Conservation (phyloP, 2,797 vertebrate genomes). For the Iguana delicatissima region DNA sequence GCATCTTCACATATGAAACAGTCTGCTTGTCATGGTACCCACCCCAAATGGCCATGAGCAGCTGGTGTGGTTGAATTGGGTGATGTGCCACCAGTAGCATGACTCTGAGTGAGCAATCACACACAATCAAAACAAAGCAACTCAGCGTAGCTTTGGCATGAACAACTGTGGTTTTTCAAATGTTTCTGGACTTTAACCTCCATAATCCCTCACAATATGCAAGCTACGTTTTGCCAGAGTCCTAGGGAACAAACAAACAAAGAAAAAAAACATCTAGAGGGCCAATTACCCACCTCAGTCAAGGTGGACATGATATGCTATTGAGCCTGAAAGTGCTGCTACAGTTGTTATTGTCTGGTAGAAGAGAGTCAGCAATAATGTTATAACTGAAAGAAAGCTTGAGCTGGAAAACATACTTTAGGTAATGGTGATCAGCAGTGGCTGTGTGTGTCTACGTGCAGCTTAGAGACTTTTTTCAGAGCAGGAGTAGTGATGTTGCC, state of each 20-base stretch:
- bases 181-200: too few relatives aligned
- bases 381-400: not conserved
- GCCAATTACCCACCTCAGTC: not conserved
- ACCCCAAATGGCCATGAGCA: not conserved
- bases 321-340: not conserved
- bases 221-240: too few relatives aligned
- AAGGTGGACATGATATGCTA: not conserved
- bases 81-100: not conserved
- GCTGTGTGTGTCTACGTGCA: too few relatives aligned
- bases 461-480: not conserved
- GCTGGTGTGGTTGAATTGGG: not conserved
- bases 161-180: too few relatives aligned
- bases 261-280: too few relatives aligned
- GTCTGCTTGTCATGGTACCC: not conserved
- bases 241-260: too few relatives aligned
- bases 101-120: not conserved
- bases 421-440: not conserved
- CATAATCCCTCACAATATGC: too few relatives aligned
- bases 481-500: not conserved
- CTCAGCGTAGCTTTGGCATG: too few relatives aligned
- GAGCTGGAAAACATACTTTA: not conserved
- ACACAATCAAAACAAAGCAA: too few relatives aligned
- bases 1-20: not conserved
- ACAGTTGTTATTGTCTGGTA: not conserved
- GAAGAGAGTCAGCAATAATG: not conserved